These are phyloP conservation scores for Mylabris sibirica DNA, from an alignment of 2,888 invertebrate species.

Conservation along the genomic window DNA sequence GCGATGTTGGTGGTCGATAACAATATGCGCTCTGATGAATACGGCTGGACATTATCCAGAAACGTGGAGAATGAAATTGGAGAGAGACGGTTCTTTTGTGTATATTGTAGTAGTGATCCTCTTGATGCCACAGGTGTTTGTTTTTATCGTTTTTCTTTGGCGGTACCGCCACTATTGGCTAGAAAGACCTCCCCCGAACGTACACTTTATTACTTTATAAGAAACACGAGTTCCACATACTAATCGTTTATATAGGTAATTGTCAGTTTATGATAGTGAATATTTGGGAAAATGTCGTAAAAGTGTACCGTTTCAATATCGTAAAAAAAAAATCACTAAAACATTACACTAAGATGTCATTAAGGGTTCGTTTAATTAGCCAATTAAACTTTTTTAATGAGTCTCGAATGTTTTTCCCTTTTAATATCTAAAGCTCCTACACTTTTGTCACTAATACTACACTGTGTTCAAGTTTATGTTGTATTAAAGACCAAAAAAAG, in stretches of 20 bases:
- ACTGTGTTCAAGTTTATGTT: not conserved
- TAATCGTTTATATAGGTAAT: slow-evolving; percentile 21
- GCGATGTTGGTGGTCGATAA: slow-evolving; percentile 41
- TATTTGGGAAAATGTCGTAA: slow-evolving; percentile 17
- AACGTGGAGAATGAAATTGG: slow-evolving; percentile 5
- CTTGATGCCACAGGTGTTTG: slow-evolving; percentile 33
- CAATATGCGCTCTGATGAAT: slow-evolving; percentile 34
- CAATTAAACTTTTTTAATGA: slow-evolving; percentile 11
- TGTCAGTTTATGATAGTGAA: slow-evolving; percentile 25
- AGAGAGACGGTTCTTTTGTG: slow-evolving; percentile 2
- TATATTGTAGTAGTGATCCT: slow-evolving; percentile 12
- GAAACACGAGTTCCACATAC: slow-evolving; percentile 24
- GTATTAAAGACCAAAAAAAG: not conserved
- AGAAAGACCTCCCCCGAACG: not conserved
- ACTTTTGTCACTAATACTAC: not conserved
- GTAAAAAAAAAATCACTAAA: slow-evolving; percentile 3
- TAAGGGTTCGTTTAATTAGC: slow-evolving; percentile 9
- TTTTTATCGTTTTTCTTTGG: slow-evolving; percentile 24
- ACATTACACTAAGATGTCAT: not conserved
- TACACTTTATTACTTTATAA: slow-evolving; percentile 8
- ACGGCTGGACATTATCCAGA: slow-evolving; percentile 32
- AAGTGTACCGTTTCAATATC: slow-evolving; percentile 7
- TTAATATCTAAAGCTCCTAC: not conserved
- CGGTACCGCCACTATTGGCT: slow-evolving; percentile 3
- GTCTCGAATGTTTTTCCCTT: not conserved